Base-by-base conservation (phyloP, 2,797 vertebrate genomes). In the Cyprinodon diabolis region DNA sequence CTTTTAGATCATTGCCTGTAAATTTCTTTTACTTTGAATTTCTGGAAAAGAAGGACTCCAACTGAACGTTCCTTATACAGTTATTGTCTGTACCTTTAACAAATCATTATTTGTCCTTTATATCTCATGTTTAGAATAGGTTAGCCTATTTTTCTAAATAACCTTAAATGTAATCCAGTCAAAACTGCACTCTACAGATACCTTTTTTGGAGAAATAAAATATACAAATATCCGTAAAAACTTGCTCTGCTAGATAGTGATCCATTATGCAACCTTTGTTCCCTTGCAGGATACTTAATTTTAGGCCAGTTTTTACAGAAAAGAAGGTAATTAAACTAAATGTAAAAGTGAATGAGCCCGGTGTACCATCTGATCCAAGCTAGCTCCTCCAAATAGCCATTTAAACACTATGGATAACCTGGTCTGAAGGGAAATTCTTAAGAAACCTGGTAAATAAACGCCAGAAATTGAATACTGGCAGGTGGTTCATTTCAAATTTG, bases 361-460 rank as follows among this genome's bases (percentile, higher is more conserved):
- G 17, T 37, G 67, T 21, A 23, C 17, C 66, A 37, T 68, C 66
- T 52, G 21, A 55, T 55, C 35, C 12, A 68, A 68, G 35, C 51
- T 14, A 40, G 23, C 67, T 12, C 1, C 12, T 35, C 6, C 43
- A 58, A 21, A 11, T 13, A 45, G 40, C 40, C 23, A 17, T 70
- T 10, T 11, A 45, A 71, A 6, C 30, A 15, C 49, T 52, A 6
- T 52, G 66, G 37, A 49, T 2, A 25, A 71, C 56, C 45, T 48
- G 45, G 23, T 35, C 56, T 15, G 4, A 71, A 62, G n/a, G 8
- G n/a, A 57, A 67, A 60, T 37, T 60, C 58, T 58, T 19, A 12
- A 69, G 52, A 69, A n/a, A 69, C 52, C n/a, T 17, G 14, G 21
- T 47, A 69, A 69, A 69, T 45, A 55, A 43, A 52, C 25, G 37